phyloP scores from a whole-genome alignment of 1,140 invertebrate species.

The Pseudomyrmex gracilis region DNA sequence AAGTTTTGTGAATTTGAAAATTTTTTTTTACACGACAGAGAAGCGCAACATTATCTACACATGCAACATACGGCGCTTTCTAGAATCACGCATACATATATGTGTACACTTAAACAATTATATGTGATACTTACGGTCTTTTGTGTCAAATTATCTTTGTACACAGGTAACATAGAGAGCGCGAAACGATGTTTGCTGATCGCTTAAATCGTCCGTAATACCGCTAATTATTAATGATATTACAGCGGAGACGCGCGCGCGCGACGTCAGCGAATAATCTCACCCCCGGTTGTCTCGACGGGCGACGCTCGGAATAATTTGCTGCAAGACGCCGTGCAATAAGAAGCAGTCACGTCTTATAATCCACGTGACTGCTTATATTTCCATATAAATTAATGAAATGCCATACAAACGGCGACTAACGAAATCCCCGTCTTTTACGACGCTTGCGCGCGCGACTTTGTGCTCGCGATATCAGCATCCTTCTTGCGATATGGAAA shows the following conservation, averaged over 20 bases:
- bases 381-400: constrained; percentile 68
- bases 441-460: not conserved
- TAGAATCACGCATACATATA: no score
- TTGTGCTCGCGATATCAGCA: constrained; percentile 4
- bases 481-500: constrained; percentile 31
- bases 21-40: no score
- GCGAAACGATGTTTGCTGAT: constrained; percentile 23
- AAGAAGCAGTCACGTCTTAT: constrained; percentile 47
- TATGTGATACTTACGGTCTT: no score
- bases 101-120: no score
- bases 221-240: constrained; percentile 48
- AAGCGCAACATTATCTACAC: no score
- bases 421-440: constrained; percentile 49
- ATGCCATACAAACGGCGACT: constrained; percentile 14
- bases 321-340: constrained; percentile 38
- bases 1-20: no score
- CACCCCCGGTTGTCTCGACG: constrained; percentile 15
- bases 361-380: constrained; percentile 59
- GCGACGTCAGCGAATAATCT: constrained; percentile 27
- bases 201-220: constrained; percentile 16
- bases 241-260: not conserved
- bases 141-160: no score
- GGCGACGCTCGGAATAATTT: constrained; percentile 57
- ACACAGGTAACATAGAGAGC: no score
- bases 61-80: no score